Evolutionary conservation across 1,140 invertebrate species (phyloP), one percentile per base, ranked within the genome.

Genomic region (Drosophila nigromelanica): DNA sequence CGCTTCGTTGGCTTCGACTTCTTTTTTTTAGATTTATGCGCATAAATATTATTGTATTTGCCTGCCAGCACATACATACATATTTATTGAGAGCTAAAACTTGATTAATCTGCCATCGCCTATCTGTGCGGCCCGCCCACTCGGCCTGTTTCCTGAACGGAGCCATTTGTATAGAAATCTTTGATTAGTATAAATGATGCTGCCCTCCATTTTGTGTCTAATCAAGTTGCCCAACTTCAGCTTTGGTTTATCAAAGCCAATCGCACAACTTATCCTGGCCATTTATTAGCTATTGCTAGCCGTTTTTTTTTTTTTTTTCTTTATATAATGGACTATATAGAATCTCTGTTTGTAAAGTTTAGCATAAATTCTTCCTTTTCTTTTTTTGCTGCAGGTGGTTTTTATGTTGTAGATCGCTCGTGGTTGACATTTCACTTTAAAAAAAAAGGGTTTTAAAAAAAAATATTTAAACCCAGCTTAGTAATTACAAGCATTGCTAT

Each of bases 171-270:
- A 80, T 77, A 76, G 76, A 85, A 80, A 77, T 73, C 80, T 82
- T 79, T 78, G 82, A 82, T 82, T 86, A 76, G 83, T 70, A 86
- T 82, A 87, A 87, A 87, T 86, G 76, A 78, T 87, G 82, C 71
- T 76, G 63, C 50, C 55, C 47, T 39, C 5, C 64, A 55, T 18
- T 39, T 35, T 42, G 55, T 50, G 70, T 58, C 71, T 80, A 85
- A 85, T 85, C 78, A 87, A 86, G 74, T 86, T 75, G 70, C 48
- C 61, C 8, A 51, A 64, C 47, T 52, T 67, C 35, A 40, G 15
- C n/a, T 52, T 12, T 15, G 14, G 15, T n/a, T 58, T 43, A 58
- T 58, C 56, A 47, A 4, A 45, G 5, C 39, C 39, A 56, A 56
- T 33, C 14, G 50, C 14, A 12, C 50, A 51, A 35, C 48, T 51